Evolutionary conservation across 2,797 vertebrate species (phyloP), one percentile per base, ranked within the genome.

Genomic region (Cyprinodon diabolis): DNA sequence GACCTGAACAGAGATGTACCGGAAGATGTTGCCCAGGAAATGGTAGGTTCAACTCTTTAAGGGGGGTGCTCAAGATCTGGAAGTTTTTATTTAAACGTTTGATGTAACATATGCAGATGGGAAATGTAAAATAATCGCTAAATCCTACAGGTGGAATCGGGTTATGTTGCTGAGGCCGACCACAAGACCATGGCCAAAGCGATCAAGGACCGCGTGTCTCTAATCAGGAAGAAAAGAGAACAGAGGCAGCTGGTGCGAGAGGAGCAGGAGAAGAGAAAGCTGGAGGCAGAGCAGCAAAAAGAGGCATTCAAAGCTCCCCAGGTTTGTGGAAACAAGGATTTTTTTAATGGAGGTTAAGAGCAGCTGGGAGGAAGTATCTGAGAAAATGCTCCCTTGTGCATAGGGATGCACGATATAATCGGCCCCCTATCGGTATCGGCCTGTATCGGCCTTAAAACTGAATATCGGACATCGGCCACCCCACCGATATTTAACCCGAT

Each of bases 181-280:
- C 98, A 99, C 84, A 99, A 99, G 95, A 99, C 98, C 49, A 99
- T 99, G 97, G 97, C 98, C 62, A 99, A 99, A 92, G 98, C 98
- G 25, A 99, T 99, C 93, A 99, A 97, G 91, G 98, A 99, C 85
- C 95, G 98, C 0, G 98, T 98, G 45, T 97, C 97, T 58, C 90
- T 99, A 94, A 99, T 99, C 89, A 95, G 95, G 76, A 95, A 97
- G 75, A 99, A 98, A 92, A 91, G 98, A 78, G 97, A 99, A 66
- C 97, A 99, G 92, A 95, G 97, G 37, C 96, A 97, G 78, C 92
- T 96, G 81, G 98, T 99, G 55, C 94, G 97, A 55, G 96, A 98
- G 73, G 97, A 97, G 11, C 97, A 99, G 90, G 96, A 98, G 87
- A 98, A 96, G 90, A 95, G 96, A 56, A 90, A 88, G 71, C 75